Evolutionary conservation across 2,797 vertebrate species (phyloP).

Genomic region (Knipowitschia caucasica): DNA sequence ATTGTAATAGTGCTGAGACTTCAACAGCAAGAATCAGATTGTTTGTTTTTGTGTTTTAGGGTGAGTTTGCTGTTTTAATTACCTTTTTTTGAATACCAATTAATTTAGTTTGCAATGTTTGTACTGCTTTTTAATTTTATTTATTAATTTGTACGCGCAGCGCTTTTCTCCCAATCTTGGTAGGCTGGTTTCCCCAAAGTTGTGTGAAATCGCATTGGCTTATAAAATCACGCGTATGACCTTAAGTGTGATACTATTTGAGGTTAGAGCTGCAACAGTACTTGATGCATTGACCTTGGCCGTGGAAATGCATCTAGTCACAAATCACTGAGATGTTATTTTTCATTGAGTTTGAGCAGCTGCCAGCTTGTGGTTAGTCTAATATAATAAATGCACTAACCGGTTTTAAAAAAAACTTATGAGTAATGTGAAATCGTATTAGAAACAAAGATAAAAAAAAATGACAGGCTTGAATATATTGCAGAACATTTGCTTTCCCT

Average conservation of each 20-base stretch:
- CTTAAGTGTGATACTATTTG: constrained; percentile 64
- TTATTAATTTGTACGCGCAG: constrained; percentile 76
- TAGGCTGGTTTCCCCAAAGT: constrained; percentile 78
- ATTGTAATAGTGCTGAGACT: constrained; percentile 63
- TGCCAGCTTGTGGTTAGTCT: constrained; percentile 73
- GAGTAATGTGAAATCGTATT: constrained; percentile 81
- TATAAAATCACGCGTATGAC: constrained; percentile 71
- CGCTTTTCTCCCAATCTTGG: constrained; percentile 72
- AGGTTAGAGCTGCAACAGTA: constrained; percentile 72
- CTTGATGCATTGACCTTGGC: constrained; percentile 77
- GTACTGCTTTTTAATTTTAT: constrained; percentile 76
- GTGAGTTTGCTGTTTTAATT: constrained; percentile 62
- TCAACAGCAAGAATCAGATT: constrained; percentile 60
- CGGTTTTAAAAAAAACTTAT: constrained; percentile 70
- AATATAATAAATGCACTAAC: constrained; percentile 82
- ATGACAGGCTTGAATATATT: constrained; percentile 75
- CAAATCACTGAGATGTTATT: constrained; percentile 74
- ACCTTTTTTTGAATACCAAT: constrained; percentile 42
- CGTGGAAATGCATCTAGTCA: constrained; percentile 77
- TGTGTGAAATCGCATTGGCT: constrained; percentile 78
- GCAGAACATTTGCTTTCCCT: constrained; percentile 54
- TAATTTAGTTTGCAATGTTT: constrained; percentile 76
- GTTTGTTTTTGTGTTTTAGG: constrained; percentile 68
- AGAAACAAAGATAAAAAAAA: constrained; percentile 76
- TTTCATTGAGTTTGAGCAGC: constrained; percentile 76